Percentiles rank a stretch among this genome's conserved stretches.
Evolutionary conservation across 2,113 vertebrate genomes (phyloP).

Genomic region (Lonchura striata): DNA sequence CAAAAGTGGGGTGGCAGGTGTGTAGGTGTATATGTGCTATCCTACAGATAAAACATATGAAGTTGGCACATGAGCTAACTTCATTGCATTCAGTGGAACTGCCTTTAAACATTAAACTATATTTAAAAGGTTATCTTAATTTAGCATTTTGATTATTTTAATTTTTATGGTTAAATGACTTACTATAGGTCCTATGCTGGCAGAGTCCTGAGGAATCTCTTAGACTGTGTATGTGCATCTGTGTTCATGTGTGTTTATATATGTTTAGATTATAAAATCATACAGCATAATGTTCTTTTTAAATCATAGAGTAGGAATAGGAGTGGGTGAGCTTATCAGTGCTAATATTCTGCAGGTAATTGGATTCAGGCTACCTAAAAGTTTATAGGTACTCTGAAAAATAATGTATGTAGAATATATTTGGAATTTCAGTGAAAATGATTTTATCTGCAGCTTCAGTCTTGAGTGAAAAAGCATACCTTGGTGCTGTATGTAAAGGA

Average conservation of each 20-base stretch:
- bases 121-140: not conserved
- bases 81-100: not conserved
- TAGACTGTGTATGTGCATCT: not conserved
- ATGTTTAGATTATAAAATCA: not conserved
- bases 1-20: not conserved
- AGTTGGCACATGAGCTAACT: not conserved
- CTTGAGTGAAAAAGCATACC: not conserved
- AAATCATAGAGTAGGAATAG: not conserved
- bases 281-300: not conserved
- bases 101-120: not conserved
- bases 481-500: not conserved
- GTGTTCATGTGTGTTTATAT: not conserved
- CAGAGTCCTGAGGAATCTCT: not conserved
- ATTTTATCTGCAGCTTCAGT: not conserved
- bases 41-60: not conserved
- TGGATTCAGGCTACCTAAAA: not conserved
- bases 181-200: not conserved
- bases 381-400: not conserved
- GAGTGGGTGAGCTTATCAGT: not conserved
- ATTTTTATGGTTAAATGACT: not conserved
- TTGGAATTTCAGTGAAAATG: not conserved
- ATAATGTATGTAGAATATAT: not conserved
- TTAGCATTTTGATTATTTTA: not conserved
- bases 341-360: not conserved
- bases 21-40: not conserved